phyloP scores from a whole-genome alignment of 2,888 invertebrate species.

The Abscondita cerata region DNA sequence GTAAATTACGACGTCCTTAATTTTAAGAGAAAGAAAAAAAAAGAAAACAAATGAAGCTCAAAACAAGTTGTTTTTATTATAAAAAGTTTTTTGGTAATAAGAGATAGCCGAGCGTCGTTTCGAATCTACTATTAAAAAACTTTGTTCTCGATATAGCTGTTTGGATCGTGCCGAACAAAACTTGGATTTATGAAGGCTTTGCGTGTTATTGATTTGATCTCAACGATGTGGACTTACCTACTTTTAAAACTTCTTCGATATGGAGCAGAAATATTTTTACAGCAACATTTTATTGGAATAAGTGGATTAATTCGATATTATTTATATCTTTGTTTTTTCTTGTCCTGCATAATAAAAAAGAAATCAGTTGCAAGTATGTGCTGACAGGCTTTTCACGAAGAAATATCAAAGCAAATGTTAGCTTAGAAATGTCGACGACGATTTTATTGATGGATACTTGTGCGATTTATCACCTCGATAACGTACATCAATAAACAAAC shows the following conservation, averaged over 20 bases:
- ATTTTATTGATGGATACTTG: constrained; percentile 45
- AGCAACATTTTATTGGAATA: constrained; percentile 14
- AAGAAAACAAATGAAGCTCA: constrained; percentile 19
- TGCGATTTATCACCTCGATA: constrained; percentile 49
- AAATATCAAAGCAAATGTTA: constrained; percentile 38
- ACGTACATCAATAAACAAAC: constrained; percentile 46
- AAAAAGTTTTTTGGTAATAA: constrained; percentile 50
- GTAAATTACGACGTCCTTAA: constrained; percentile 5
- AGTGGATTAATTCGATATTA: constrained; percentile 34
- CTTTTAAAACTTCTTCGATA: constrained; percentile 42
- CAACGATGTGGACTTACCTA: constrained; percentile 46
- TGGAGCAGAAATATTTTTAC: constrained; percentile 36
- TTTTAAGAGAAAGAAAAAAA: not conserved
- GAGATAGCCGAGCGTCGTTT: constrained; percentile 45
- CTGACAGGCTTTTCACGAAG: too few species aligned
- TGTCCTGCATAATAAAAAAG: too few species aligned
- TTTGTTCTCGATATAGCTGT: constrained; percentile 51
- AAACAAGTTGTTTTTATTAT: constrained; percentile 47
- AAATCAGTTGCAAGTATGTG: constrained; percentile 12
- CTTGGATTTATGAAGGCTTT: constrained; percentile 50
- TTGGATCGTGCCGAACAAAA: constrained; percentile 45
- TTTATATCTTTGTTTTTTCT: constrained; percentile 41
- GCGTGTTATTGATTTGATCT: constrained; percentile 53
- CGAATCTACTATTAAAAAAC: constrained; percentile 54
- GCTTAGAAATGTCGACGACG: constrained; percentile 37